These are phyloP conservation scores for Mormyrops boulengeri DNA, from an alignment of 2,797 vertebrate species.

Conservation along the genomic window DNA sequence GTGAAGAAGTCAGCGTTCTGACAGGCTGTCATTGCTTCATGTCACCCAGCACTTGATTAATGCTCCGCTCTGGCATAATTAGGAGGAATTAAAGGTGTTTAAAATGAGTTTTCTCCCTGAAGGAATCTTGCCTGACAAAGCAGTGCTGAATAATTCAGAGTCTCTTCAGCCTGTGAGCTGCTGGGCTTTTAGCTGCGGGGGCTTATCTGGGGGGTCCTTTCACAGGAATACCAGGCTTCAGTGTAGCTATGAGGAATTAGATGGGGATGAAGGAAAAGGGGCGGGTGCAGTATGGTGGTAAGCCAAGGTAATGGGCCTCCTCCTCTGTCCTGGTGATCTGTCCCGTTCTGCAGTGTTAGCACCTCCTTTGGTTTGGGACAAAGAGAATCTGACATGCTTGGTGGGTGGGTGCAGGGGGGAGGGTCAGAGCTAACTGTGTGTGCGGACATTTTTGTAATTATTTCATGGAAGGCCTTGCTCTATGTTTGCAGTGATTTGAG, in stretches of 20 bases:
- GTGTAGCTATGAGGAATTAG: conserved; percentile 42
- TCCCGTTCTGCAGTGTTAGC: neutral
- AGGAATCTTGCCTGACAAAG: conserved; percentile 75
- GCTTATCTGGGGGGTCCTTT: conserved; percentile 32
- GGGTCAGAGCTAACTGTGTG: neutral
- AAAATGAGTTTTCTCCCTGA: conserved; percentile 71
- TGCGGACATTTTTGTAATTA: too few relatives aligned
- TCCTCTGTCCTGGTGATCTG: neutral
- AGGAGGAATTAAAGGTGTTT: conserved; percentile 82
- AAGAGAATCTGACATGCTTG: conserved; percentile 28
- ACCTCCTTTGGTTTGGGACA: conserved; percentile 24
- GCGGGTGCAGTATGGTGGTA: neutral
- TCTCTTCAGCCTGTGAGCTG: conserved; percentile 59
- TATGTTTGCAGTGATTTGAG: conserved; percentile 29
- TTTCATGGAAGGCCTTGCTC: neutral
- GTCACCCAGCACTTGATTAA: conserved; percentile 81
- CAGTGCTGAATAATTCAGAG: conserved; percentile 77
- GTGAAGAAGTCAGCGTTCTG: conserved; percentile 39
- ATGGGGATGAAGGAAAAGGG: neutral
- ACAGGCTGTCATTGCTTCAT: conserved; percentile 72
- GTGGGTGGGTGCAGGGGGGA: conserved; percentile 24
- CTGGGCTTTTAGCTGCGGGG: conserved; percentile 54
- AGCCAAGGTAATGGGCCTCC: neutral
- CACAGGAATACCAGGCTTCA: conserved; percentile 70
- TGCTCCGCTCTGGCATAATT: conserved; percentile 81